These are phyloP conservation scores for Trogon surrucura DNA, from an alignment of 2,113 vertebrate species.

Conservation along the genomic window DNA sequence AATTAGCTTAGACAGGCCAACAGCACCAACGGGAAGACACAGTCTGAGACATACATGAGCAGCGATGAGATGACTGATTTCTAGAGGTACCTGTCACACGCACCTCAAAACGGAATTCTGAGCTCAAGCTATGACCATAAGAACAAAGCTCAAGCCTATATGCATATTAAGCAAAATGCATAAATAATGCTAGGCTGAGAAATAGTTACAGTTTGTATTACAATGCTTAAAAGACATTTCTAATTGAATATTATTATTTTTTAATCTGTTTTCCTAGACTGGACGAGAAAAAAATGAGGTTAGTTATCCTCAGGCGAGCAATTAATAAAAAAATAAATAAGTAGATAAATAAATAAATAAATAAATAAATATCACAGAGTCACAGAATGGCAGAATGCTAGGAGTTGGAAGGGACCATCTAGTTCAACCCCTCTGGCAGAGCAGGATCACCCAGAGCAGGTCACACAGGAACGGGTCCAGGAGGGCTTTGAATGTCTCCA, in stretches of 20 bases:
- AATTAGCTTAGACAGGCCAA: neutral
- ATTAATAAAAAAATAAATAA: neutral
- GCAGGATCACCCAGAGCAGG: no score
- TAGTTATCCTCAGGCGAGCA: neutral
- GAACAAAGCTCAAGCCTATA: neutral
- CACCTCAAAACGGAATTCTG: neutral
- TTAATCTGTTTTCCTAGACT: neutral
- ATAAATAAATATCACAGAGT: no score
- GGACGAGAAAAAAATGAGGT: neutral
- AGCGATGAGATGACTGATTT: neutral
- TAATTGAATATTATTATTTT: neutral
- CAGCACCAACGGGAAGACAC: neutral
- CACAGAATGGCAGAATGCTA: no score
- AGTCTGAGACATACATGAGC: neutral
- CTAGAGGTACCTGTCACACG: neutral
- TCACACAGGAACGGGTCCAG: no score
- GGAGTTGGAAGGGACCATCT: no score
- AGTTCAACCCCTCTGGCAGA: no score
- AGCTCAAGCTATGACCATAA: neutral
- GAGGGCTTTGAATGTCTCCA: no score
- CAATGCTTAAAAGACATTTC: neutral
- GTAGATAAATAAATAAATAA: neutral
- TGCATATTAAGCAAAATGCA: neutral
- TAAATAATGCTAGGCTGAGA: neutral
- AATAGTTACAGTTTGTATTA: neutral